Base-by-base conservation (phyloP, 2,888 invertebrate species). In the Acrocera orbiculus region DNA sequence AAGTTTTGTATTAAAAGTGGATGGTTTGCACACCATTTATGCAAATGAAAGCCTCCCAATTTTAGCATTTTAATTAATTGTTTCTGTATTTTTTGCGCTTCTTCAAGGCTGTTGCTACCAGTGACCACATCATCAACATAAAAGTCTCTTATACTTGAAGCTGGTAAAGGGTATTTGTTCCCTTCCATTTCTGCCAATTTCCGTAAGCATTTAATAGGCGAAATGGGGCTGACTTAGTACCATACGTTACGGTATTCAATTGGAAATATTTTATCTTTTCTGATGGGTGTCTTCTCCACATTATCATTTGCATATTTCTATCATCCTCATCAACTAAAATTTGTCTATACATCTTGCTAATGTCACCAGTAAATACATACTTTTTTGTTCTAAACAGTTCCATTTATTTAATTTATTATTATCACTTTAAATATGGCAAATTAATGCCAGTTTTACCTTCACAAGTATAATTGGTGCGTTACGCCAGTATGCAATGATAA, bases 51-150 rank as follows among this genome's bases (percentile, higher is more conserved):
- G 4, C 3, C 1, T 2, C 17, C 17, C 14, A n/a, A n/a, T 14
- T 10, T 26, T 5, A 11, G 16, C 25, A 26, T 16, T 8, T 32
- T 17, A 10, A 4, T 14, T 6, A 24, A n/a, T 16, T 32, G 13
- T 2, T 19, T 5, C 11, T 20, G 20, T 4, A 26, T 10, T 26
- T n/a, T 7, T n/a, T 15, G 10, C 2, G 16, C 16, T 14, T 25
- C 27, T 10, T 9, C 6, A 14, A 22, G 15, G 6, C 22, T 22
- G 27, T 27, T 10, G 11, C 9, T 16, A 6, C 35, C 31, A 10
- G 27, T 27, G 9, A 32, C 10, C 4, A 32, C 16, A n/a, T 25
- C 27, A 26, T 35, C 35, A 16, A 35, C 27, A 14, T 35, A 35
- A n/a, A 30, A 30, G 8, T 22, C 30, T n/a, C n/a, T n/a, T n/a